Base-by-base conservation (phyloP, 2,113 vertebrate genomes). In the Larimichthys polyactis region DNA sequence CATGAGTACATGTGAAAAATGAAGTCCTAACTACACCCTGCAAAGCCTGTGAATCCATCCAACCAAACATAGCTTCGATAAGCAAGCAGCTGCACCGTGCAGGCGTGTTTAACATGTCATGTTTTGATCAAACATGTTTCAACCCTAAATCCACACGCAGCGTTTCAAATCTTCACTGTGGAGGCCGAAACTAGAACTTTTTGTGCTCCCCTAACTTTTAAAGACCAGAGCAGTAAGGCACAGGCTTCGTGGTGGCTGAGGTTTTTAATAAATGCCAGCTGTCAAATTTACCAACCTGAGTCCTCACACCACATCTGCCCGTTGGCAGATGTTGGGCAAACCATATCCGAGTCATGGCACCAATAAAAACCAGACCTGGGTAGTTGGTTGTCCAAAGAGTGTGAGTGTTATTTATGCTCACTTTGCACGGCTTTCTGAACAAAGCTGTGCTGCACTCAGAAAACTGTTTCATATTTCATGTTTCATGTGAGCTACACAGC, bases 291-390 rank as follows among this genome's bases (percentile, higher is more conserved):
- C 71, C 71, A 82, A 29, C 59, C 54, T 60, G 62, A 57, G 40
- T 64, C 36, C 59, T 84, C 29, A 44, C 24, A 77, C 71, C 76
- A 69, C 57, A 77, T 57, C 71, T 86, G 79, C 52, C 73, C 68
- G 63, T 22, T 84, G 81, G 78, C 87, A 84, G 78, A 77, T 74
- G 60, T 62, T 58, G 79, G 65, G n/a, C 57, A 59, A 80, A 72
- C 74, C 73, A 48, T 62, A 83, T 76, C 68, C 76, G 22, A 71
- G 82, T 79, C 82, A 70, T 71, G 57, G 76, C 83, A 87, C 51
- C 71, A 66, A 77, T 83, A 66, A 77, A 85, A 74, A 62, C 54
- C 62, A 62, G 52, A 75, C 27, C 29, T 55, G 22, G 27, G 49
- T 19, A 60, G 48, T 59, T 64, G 77, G 40, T 71, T 52, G 71